Percentiles rank a stretch among this genome's conserved stretches.
Evolutionary conservation across 2,113 vertebrate species (phyloP).

Genomic region (Coracopsis vasa): DNA sequence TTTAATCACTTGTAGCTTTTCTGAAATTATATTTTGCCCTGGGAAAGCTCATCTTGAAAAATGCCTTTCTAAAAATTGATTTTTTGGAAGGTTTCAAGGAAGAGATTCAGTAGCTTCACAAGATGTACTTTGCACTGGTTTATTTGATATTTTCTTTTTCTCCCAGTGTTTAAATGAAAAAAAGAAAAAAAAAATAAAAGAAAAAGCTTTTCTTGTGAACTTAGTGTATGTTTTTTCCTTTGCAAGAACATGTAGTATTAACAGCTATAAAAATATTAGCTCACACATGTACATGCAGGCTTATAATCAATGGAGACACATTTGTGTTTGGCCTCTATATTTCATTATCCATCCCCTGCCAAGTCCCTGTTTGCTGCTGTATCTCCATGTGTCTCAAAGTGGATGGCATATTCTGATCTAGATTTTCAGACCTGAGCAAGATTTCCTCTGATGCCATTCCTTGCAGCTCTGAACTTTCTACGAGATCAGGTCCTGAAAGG

Average conservation of each 20-base stretch:
- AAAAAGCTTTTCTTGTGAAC: not conserved
- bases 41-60: not conserved
- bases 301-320: not conserved
- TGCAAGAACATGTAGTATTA: not conserved
- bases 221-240: not conserved
- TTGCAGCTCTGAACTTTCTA: not conserved
- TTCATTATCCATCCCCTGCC: not conserved
- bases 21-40: not conserved
- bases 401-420: not conserved
- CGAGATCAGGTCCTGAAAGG: not conserved
- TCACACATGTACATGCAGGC: not conserved
- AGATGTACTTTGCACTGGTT: not conserved
- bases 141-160: not conserved
- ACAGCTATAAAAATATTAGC: not conserved
- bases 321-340: not conserved
- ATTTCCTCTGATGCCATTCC: not conserved
- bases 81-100: not conserved
- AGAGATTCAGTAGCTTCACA: not conserved
- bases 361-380: not conserved
- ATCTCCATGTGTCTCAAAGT: not conserved
- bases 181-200: no score
- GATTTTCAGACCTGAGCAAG: not conserved
- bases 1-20: not conserved
- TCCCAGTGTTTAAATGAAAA: not conserved
- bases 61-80: not conserved